Conservation (phyloP, 2,113 vertebrate species). For the Carassius carassius region DNA sequence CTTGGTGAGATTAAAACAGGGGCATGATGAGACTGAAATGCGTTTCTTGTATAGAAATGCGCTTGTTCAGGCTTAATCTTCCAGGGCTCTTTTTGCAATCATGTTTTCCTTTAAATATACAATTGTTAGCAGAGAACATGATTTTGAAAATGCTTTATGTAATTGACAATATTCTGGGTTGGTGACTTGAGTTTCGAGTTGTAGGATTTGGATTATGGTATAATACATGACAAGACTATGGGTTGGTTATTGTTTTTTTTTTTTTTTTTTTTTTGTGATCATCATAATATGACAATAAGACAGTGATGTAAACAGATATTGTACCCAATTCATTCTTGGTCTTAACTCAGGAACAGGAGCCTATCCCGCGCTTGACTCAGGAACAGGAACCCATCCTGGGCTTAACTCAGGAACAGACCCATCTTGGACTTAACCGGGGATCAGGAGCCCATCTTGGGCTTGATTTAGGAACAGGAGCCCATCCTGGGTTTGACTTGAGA, state of each 20-base stretch:
- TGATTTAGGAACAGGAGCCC: no score
- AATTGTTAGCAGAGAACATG: constrained; percentile 20
- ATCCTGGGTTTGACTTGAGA: no score
- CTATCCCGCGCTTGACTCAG: no score
- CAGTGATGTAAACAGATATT: background rate
- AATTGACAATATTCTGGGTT: constrained; percentile 3
- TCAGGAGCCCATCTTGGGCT: no score
- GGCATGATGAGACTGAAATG: constrained; percentile 29
- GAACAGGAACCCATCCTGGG: no score
- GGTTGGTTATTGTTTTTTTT: background rate
- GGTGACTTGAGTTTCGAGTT: constrained; percentile 7
- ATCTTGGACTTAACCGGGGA: no score
- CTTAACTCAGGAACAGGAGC: no score
- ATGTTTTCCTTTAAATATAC: constrained; percentile 14
- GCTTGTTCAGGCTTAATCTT: constrained; percentile 20
- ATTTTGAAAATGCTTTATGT: constrained; percentile 24
- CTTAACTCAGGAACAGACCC: no score
- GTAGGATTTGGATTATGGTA: constrained; percentile 5
- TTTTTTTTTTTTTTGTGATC: background rate
- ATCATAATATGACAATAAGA: background rate
- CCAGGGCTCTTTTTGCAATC: constrained; percentile 7
- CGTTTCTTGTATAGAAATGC: constrained; percentile 23
- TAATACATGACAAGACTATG: background rate
- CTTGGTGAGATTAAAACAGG: constrained; percentile 31
- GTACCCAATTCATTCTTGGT: background rate